phyloP scores from a whole-genome alignment of 2,113 vertebrate genomes.

The Mirza zaza region DNA sequence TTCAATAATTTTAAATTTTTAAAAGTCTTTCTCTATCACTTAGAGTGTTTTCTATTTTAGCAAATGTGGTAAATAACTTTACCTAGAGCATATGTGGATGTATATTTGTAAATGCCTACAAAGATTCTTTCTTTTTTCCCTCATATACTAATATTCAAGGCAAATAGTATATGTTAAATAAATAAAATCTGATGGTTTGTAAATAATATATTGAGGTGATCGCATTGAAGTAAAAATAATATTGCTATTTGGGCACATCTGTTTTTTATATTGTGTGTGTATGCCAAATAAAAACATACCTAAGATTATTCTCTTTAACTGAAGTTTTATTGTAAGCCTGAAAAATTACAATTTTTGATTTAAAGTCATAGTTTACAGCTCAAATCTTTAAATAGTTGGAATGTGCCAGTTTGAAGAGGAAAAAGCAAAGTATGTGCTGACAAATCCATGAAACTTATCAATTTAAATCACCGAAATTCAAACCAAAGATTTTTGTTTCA shows the following conservation, averaged over 20 bases:
- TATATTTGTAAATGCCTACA: not conserved
- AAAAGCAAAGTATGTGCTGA: not conserved
- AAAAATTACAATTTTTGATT: not conserved
- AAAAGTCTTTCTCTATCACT: not conserved
- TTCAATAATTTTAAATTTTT: not conserved
- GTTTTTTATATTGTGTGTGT: not conserved
- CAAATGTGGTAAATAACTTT: not conserved
- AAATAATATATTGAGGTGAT: not conserved
- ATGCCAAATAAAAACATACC: not conserved
- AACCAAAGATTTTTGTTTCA: not conserved
- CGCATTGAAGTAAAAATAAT: not conserved
- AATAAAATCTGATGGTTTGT: not conserved
- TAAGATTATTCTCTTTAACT: not conserved
- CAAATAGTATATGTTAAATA: not conserved
- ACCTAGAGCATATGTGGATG: not conserved
- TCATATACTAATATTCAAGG: not conserved
- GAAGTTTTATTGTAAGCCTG: not conserved
- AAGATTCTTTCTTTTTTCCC: not conserved
- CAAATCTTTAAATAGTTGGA: conserved; percentile 38
- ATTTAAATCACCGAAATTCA: not conserved
- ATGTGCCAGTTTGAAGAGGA: not conserved
- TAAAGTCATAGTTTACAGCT: not conserved
- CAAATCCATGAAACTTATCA: not conserved
- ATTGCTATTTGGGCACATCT: not conserved
- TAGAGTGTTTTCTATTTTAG: not conserved